Percentiles rank a stretch among this genome's conserved stretches.
Evolutionary conservation across 1,140 invertebrate species (phyloP).

Genomic region (Lysiphlebus fabarum): DNA sequence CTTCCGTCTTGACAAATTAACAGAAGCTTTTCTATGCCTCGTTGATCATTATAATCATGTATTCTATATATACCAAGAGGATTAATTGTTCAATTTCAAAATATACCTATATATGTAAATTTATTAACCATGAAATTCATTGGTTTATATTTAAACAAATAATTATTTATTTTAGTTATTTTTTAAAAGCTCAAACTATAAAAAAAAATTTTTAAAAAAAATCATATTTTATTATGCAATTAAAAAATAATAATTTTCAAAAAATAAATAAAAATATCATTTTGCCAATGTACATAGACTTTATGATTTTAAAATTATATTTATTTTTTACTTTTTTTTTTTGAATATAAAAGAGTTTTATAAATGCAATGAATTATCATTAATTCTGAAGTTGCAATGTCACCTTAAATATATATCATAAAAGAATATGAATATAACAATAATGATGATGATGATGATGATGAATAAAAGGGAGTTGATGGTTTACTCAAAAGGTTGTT

Average conservation of each 20-base stretch:
- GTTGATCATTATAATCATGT: not conserved
- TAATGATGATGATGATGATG: constrained; percentile 11
- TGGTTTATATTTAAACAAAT: too few relatives aligned
- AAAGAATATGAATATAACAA: constrained; percentile 8
- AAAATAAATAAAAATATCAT: not conserved
- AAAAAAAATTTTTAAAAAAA: too few relatives aligned
- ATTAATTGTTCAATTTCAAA: not conserved
- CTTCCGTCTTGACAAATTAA: constrained; percentile 46
- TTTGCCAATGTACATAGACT: not conserved
- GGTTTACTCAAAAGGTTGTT: too few relatives aligned
- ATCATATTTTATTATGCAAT: not conserved
- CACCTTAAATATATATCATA: constrained; percentile 5
- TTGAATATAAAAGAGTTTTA: too few relatives aligned
- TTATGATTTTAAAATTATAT: too few relatives aligned
- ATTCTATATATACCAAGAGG: not conserved
- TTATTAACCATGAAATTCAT: too few relatives aligned
- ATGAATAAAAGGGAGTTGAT: not conserved
- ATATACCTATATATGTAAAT: not conserved
- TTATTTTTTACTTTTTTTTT: too few relatives aligned
- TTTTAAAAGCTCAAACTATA: too few relatives aligned
- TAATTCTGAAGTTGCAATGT: constrained; percentile 5
- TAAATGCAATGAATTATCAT: not conserved
- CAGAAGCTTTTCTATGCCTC: constrained; percentile 31
- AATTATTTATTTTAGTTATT: too few relatives aligned
- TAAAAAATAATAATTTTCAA: constrained; percentile 3